Evolutionary conservation across 2,797 vertebrate species (phyloP), one percentile per base, ranked within the genome.

Genomic region (Triplophysa yarkandensis): DNA sequence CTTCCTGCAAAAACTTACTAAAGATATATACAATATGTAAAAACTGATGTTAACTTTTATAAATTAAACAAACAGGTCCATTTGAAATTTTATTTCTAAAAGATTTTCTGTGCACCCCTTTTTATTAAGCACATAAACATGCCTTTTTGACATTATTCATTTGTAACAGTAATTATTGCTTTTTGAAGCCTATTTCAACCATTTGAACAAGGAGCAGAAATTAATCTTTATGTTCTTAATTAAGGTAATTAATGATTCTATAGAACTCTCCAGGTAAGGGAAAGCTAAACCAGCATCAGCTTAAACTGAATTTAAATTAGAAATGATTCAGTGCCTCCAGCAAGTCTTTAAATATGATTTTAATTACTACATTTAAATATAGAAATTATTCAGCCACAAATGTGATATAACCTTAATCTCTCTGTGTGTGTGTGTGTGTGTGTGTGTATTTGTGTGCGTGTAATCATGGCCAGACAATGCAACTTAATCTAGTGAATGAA

Each of bases 401-500:
- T 21, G n/a, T 7, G 10, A 19, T 61, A n/a, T 77, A 48, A 62
- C 34, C 36, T 28, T 41, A 36, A 43, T 13, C 3, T 8, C 21
- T n/a, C 34, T n/a, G 34, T 27, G 14, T 16, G 6, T 5, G 50
- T 16, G 27, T 27, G 52, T 6, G n/a, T n/a, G n/a, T n/a, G n/a
- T n/a, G n/a, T 13, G 4, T 8, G 23, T n/a, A 46, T n/a, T 25
- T 27, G 14, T 16, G 6, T 5, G 50, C 7, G 27, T 27, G 52
- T 6, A 16, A 5, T 27, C 13, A 55, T 17, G 4, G 44, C 50
- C 77, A 72, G 76, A 77, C 28, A 54, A 72, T 70, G 77, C 46
- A 21, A 25, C 58, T 39, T 83, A 19, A 68, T 90, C 86, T 84
- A 84, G 84, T 89, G 88, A 90, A 81, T 88, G 87, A 90, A 91